Evolutionary conservation across 2,797 vertebrate genomes (phyloP).

Genomic region (Myotis findleyi): DNA sequence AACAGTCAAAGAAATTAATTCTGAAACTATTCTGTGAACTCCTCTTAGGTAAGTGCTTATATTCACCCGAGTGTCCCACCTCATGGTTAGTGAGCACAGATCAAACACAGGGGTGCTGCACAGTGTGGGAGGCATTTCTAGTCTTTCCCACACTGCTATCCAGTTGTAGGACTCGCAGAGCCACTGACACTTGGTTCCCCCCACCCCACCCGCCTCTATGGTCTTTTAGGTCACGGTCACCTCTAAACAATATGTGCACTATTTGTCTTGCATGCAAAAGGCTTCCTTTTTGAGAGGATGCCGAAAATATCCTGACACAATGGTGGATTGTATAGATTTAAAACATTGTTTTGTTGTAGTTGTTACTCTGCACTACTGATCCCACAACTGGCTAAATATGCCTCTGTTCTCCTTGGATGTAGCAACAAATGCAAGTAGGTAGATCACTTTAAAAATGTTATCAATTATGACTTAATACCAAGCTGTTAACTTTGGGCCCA

Average conservation of each 20-base stretch:
- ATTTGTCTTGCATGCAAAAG: slow-evolving; percentile 16
- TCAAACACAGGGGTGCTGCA: background rate
- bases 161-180: background rate
- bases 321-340: background rate
- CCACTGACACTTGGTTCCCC: background rate
- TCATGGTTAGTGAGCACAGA: background rate
- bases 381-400: background rate
- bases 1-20: background rate
- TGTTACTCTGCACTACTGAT: background rate
- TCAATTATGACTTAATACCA: background rate
- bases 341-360: background rate
- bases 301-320: background rate
- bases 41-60: background rate
- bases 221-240: background rate
- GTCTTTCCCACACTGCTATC: background rate
- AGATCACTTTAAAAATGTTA: background rate
- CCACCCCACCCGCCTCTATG: background rate
- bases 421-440: background rate
- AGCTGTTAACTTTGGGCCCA: background rate
- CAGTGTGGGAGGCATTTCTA: background rate
- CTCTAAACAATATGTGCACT: background rate
- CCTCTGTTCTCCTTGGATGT: background rate
- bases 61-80: background rate
- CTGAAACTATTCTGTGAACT: background rate
- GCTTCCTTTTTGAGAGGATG: background rate